These are phyloP conservation scores for Monopis laevigella DNA, from an alignment of 2,888 invertebrate genomes.

Conservation along the genomic window DNA sequence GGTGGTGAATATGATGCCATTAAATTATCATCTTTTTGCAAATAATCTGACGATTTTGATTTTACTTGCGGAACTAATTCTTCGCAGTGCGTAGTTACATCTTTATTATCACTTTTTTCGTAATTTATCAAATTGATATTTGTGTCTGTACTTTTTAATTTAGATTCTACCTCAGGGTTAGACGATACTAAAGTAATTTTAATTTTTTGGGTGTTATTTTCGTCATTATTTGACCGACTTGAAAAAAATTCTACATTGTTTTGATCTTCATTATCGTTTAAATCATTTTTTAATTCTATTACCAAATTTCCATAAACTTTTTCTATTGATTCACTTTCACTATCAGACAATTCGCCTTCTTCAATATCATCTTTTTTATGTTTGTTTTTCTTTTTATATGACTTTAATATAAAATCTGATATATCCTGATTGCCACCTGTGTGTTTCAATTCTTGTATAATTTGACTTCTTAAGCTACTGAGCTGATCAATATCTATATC, in stretches of 20 bases:
- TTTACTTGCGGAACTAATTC: too few species aligned
- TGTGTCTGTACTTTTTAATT: too few species aligned
- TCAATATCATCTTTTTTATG: constrained; percentile 36
- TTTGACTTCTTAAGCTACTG: constrained; percentile 50
- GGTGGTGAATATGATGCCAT: too few species aligned
- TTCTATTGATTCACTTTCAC: constrained; percentile 55
- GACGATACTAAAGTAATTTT: constrained; percentile 32
- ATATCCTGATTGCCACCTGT: constrained; percentile 53
- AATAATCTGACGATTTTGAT: too few species aligned
- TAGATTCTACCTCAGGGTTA: too few species aligned
- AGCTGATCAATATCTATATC: constrained; percentile 60
- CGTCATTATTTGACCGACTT: constrained; percentile 23
- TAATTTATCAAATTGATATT: too few species aligned
- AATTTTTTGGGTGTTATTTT: constrained; percentile 36
- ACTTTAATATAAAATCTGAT: constrained; percentile 51
- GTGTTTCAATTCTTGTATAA: constrained; percentile 54
- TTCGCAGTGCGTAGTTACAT: too few species aligned
- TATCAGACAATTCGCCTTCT: constrained; percentile 57
- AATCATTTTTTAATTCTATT: constrained; percentile 25
- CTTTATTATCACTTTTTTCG: too few species aligned
- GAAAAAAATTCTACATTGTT: constrained; percentile 14
- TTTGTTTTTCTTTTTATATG: constrained; percentile 36
- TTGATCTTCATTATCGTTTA: constrained; percentile 12
- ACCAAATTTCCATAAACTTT: constrained; percentile 50
- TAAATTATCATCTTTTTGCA: too few species aligned